Percentiles rank a stretch among this genome's conserved stretches.
Conservation (phyloP, 2,113 vertebrate genomes). For the Zosterops borbonicus region DNA sequence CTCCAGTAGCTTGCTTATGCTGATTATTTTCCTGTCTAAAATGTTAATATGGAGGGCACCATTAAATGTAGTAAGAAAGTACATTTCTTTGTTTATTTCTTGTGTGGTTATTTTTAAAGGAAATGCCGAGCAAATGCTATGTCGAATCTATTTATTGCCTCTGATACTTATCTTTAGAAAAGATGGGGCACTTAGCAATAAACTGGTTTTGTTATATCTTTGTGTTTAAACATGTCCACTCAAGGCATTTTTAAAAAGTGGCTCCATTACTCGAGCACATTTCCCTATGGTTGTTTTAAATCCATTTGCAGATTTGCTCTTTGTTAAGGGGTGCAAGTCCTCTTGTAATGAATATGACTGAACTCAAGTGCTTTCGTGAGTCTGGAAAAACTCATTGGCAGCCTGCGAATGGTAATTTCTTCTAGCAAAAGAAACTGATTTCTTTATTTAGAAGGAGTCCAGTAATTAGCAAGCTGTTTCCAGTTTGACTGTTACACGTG, state of each 20-base stretch:
- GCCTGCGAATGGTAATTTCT: not conserved
- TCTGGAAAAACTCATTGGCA: constrained; percentile 18
- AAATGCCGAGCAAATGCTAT: constrained; percentile 2
- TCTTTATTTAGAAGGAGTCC: constrained; percentile 1
- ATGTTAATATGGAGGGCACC: not conserved
- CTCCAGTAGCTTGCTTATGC: constrained; percentile 14
- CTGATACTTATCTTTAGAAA: constrained; percentile 36
- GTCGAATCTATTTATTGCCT: not conserved
- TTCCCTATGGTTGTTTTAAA: constrained; percentile 41
- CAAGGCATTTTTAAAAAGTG: constrained; percentile 8
- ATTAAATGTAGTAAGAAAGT: constrained; percentile 4
- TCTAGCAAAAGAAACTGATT: not conserved
- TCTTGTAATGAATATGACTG: constrained; percentile 47
- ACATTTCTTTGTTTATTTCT: constrained; percentile 35
- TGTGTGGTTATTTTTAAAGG: constrained; percentile 49
- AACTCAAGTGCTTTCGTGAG: constrained; percentile 49
- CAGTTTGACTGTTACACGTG: not conserved
- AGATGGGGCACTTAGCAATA: not conserved
- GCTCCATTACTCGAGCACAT: constrained; percentile 22
- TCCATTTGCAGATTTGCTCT: constrained; percentile 51
- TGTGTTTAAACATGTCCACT: constrained; percentile 42
- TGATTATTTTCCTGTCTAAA: constrained; percentile 31
- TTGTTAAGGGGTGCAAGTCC: constrained; percentile 33
- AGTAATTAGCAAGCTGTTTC: constrained; percentile 1
- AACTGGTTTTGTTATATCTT: not conserved